phyloP scores from a whole-genome alignment of 1,140 invertebrate species.

The Bombus fervidus region DNA sequence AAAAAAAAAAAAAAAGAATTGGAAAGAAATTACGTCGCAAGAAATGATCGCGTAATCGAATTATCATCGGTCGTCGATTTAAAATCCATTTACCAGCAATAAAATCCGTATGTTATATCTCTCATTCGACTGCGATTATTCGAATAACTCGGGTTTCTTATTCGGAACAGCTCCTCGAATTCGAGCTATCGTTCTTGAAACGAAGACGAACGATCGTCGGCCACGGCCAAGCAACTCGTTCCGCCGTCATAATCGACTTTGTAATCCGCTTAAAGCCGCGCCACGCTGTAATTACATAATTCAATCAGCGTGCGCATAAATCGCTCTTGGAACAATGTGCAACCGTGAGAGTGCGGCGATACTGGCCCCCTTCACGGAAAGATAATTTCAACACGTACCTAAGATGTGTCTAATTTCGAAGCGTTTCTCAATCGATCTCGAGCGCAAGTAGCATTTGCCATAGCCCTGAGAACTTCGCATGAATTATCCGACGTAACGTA shows the following conservation, averaged over 20 bases:
- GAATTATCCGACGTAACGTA: slow-evolving; percentile 1
- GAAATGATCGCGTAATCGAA: background rate
- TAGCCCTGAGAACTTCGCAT: background rate
- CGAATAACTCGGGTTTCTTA: background rate
- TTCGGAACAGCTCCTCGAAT: background rate
- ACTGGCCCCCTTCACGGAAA: slow-evolving; percentile 1
- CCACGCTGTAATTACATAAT: slow-evolving; percentile 46
- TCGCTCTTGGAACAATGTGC: slow-evolving; percentile 26
- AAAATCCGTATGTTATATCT: background rate
- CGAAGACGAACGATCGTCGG: background rate
- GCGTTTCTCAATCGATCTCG: slow-evolving; percentile 35
- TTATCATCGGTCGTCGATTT: background rate
- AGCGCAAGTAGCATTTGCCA: background rate
- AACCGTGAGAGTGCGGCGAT: slow-evolving; percentile 44
- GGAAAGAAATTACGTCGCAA: background rate
- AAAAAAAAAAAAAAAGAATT: background rate
- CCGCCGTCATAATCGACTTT: slow-evolving; percentile 15
- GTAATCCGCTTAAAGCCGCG: slow-evolving; percentile 3
- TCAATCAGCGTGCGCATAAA: slow-evolving; percentile 47
- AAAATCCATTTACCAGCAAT: background rate
- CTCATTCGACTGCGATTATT: background rate
- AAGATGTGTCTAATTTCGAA: slow-evolving; percentile 40
- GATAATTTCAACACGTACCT: slow-evolving; percentile 37
- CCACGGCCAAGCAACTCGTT: background rate
- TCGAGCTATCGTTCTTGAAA: background rate